These are phyloP conservation scores for Lucilia sericata DNA, from an alignment of 1,140 invertebrate genomes.

Conservation along the genomic window DNA sequence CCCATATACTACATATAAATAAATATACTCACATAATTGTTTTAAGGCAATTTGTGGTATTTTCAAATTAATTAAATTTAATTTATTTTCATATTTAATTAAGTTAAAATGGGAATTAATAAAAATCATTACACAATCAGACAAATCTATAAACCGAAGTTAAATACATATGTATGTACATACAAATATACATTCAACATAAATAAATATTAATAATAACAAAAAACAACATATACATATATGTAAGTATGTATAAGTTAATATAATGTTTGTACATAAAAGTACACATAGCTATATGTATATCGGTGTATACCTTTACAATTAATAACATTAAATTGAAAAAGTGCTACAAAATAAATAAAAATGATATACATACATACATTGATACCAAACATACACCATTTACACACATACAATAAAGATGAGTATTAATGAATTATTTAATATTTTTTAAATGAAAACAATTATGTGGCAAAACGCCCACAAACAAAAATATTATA, in stretches of 20 bases:
- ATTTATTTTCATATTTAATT: conserved; percentile 30
- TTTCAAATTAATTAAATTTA: conserved; percentile 22
- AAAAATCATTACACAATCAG: background rate
- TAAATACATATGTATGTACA: background rate
- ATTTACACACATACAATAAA: background rate
- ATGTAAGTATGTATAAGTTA: background rate
- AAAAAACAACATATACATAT: background rate
- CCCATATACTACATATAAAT: background rate
- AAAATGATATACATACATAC: background rate
- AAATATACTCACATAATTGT: background rate
- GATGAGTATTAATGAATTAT: conserved; percentile 21
- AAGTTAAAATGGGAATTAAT: conserved; percentile 5
- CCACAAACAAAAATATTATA: background rate
- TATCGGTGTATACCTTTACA: background rate
- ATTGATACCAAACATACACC: background rate
- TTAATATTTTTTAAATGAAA: conserved; percentile 21
- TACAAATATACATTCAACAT: background rate
- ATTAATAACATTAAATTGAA: background rate
- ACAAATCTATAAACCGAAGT: background rate
- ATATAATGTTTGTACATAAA: background rate
- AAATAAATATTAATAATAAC: conserved; percentile 9
- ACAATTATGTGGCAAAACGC: conserved; percentile 20
- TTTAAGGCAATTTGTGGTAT: conserved; percentile 20
- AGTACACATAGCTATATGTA: no score
- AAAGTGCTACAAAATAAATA: background rate